Percentiles rank a stretch among this genome's conserved stretches.
These are phyloP conservation scores for Pegoplata infirma DNA, from an alignment of 2,888 invertebrate genomes.

Conservation along the genomic window DNA sequence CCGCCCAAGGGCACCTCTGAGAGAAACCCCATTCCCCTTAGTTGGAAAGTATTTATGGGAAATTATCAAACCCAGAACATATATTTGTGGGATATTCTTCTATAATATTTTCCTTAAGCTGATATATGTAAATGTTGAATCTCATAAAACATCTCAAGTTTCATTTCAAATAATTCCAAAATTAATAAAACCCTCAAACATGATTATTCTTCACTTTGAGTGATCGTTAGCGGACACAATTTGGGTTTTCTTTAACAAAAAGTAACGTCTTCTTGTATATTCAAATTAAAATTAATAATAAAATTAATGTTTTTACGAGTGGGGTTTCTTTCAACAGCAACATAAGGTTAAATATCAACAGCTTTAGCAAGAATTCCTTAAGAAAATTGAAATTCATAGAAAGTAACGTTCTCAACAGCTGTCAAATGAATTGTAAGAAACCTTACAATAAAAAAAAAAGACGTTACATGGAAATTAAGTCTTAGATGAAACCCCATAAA, in stretches of 20 bases:
- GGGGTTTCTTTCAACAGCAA: slow-evolving; percentile 39
- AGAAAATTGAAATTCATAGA: slow-evolving; percentile 9
- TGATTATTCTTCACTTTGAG: too few relatives aligned
- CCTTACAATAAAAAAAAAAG: slow-evolving; percentile 33
- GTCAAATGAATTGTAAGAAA: slow-evolving; percentile 48
- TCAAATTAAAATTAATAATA: slow-evolving; percentile 3
- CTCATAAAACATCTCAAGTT: too few relatives aligned
- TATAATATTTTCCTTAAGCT: too few relatives aligned
- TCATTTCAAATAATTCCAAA: too few relatives aligned
- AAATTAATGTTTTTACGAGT: background rate
- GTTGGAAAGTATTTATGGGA: too few relatives aligned
- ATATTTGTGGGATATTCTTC: too few relatives aligned
- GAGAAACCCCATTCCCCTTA: too few relatives aligned
- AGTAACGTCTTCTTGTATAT: slow-evolving; percentile 5
- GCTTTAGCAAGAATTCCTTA: slow-evolving; percentile 14
- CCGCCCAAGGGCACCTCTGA: too few relatives aligned
- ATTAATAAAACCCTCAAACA: too few relatives aligned
- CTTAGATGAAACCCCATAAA: slow-evolving; percentile 52
- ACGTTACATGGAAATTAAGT: slow-evolving; percentile 44
- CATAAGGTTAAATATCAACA: slow-evolving; percentile 36
- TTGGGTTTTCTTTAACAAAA: background rate
- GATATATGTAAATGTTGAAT: too few relatives aligned
- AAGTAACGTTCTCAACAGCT: slow-evolving; percentile 56
- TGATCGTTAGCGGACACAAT: background rate
- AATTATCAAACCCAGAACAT: too few relatives aligned